These are phyloP conservation scores for Aproaerema taeniolella DNA, from an alignment of 2,888 invertebrate genomes.

Conservation along the genomic window DNA sequence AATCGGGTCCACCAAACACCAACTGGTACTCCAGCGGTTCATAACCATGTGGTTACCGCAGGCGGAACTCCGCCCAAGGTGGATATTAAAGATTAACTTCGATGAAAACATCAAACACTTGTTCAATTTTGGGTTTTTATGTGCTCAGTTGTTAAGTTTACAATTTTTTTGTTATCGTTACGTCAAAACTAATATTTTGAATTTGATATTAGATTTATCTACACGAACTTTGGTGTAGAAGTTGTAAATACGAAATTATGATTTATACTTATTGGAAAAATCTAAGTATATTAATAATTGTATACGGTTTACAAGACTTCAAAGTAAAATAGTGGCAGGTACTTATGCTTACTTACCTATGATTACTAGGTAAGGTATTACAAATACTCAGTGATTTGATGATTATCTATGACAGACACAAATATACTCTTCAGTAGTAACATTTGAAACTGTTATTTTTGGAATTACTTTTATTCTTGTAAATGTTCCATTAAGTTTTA, in stretches of 20 bases:
- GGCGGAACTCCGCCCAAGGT: background rate
- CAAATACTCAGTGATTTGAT: conserved; percentile 10
- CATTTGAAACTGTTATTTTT: conserved; percentile 8
- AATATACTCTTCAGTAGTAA: conserved; percentile 7
- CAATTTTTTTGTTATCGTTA: conserved; percentile 32
- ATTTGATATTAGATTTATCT: conserved; percentile 5
- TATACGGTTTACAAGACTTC: conserved; percentile 55
- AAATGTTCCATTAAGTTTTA: conserved; percentile 11
- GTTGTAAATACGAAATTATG: conserved; percentile 10
- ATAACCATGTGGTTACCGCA: conserved; percentile 69
- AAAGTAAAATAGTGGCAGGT: conserved; percentile 21
- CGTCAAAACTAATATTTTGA: conserved; percentile 32
- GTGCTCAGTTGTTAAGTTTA: conserved; percentile 39
- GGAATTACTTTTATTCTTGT: conserved; percentile 10
- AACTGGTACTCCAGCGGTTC: conserved; percentile 89
- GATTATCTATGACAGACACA: too few relatives aligned
- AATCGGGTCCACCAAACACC: conserved; percentile 82
- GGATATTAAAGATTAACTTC: conserved; percentile 15
- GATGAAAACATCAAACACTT: conserved; percentile 17
- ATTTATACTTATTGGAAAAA: background rate
- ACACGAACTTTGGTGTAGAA: conserved; percentile 3
- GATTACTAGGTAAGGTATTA: conserved; percentile 1
- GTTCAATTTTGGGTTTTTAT: conserved; percentile 18
- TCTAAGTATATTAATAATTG: conserved; percentile 26
- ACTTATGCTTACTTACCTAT: conserved; percentile 6